These are phyloP conservation scores for Pyrrhura leucotis DNA, from an alignment of 2,797 vertebrate genomes.

Conservation along the genomic window DNA sequence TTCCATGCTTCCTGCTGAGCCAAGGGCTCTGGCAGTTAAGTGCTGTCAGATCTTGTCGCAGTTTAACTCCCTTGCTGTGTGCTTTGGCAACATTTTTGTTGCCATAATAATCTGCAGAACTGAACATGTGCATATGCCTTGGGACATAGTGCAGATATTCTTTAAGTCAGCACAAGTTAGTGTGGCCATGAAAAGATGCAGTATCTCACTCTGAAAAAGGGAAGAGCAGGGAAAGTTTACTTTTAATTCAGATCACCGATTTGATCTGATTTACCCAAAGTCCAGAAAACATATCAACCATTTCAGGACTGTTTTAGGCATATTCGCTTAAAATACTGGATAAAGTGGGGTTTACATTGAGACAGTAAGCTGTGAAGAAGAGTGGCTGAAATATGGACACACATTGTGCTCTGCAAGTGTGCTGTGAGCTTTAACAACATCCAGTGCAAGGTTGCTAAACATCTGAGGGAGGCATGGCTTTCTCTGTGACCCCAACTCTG, in stretches of 20 bases:
- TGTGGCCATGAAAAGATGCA: neutral
- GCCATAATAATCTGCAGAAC: neutral
- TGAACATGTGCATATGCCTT: neutral
- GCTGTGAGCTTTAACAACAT: neutral
- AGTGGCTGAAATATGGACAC: neutral
- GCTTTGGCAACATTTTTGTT: neutral
- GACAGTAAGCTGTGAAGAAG: neutral
- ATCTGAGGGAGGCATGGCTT: neutral
- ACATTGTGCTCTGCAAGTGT: neutral
- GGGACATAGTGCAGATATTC: neutral
- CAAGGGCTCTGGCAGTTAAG: neutral
- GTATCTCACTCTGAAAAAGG: neutral
- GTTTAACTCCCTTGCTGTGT: neutral
- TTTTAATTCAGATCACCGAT: neutral
- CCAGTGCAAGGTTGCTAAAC: neutral
- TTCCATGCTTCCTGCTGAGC: neutral
- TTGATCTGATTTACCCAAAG: neutral
- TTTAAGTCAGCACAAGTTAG: neutral
- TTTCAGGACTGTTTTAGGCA: neutral
- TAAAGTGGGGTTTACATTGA: neutral
- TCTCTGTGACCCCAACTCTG: neutral
- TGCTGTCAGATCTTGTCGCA: neutral
- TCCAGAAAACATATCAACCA: neutral
- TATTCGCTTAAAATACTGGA: neutral
- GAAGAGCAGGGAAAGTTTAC: neutral